Conservation (phyloP, 2,113 vertebrate genomes). For the Dipodomys ordii region DNA sequence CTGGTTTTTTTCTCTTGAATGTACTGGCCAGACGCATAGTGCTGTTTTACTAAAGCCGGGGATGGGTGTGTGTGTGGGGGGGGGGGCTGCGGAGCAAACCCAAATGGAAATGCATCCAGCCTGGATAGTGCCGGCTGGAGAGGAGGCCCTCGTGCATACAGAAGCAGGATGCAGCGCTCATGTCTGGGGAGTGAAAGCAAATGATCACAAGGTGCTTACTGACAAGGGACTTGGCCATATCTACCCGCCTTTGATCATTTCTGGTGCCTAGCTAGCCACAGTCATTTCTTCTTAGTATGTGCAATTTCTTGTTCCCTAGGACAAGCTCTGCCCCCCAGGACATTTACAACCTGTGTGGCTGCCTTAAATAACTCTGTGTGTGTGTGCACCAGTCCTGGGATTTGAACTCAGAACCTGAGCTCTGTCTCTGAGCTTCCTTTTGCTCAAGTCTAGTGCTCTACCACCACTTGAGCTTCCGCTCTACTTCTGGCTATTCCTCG, state of each 20-base stretch:
- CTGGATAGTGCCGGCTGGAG: background rate
- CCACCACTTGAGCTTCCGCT: too few relatives aligned
- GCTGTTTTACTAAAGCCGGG: slow-evolving; percentile 35
- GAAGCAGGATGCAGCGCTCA: background rate
- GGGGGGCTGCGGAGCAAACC: background rate
- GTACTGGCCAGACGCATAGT: background rate
- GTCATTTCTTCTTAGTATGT: background rate
- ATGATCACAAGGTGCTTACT: background rate
- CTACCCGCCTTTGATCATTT: background rate
- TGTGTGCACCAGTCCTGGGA: too few relatives aligned
- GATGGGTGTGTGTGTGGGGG: rapidly evolving
- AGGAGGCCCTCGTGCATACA: background rate
- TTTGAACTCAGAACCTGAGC: too few relatives aligned
- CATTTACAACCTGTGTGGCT: background rate
- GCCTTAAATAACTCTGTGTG: background rate
- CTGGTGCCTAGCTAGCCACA: background rate
- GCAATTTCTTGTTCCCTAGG: background rate
- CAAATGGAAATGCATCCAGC: background rate
- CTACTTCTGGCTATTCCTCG: too few relatives aligned
- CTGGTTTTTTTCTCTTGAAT: slow-evolving; percentile 40
- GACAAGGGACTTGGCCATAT: background rate
- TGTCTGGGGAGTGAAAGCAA: background rate
- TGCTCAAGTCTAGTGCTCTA: too few relatives aligned
- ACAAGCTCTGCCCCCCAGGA: background rate
- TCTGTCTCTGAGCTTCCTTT: too few relatives aligned